Conservation (phyloP, 2,113 vertebrate genomes). For the Microcebus jonahi region DNA sequence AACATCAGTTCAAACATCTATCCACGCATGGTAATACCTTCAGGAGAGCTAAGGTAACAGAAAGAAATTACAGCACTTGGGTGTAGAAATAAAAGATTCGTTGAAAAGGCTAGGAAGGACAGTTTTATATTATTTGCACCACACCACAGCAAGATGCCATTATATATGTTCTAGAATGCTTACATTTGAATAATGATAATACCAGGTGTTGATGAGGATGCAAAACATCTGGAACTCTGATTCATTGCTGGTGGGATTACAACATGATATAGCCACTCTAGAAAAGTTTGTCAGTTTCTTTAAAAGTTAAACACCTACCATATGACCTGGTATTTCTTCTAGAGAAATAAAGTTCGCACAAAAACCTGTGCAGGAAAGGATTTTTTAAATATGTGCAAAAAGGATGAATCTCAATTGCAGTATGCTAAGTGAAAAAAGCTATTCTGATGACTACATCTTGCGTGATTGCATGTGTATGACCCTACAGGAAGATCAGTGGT, state of each 20-base stretch:
- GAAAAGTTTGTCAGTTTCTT: neutral
- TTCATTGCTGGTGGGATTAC: neutral
- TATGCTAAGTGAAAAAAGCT: neutral
- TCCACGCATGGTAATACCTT: neutral
- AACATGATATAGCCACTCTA: neutral
- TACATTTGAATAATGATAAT: neutral
- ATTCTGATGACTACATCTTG: neutral
- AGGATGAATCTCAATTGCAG: neutral
- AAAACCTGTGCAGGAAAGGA: neutral
- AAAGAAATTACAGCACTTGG: neutral
- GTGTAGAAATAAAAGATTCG: neutral
- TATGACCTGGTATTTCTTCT: neutral
- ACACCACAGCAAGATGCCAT: neutral
- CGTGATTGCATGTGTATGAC: neutral
- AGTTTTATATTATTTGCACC: neutral
- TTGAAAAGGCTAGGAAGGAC: neutral
- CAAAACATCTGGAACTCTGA: neutral
- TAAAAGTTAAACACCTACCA: neutral
- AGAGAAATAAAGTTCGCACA: conserved; percentile 19
- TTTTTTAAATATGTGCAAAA: neutral
- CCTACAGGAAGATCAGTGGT: neutral
- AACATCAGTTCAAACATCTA: neutral
- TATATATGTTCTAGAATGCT: neutral
- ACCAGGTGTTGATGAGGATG: neutral
- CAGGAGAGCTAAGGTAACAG: neutral